Evolutionary conservation across 2,888 invertebrate genomes (phyloP).

Genomic region (Anticlea derivata): DNA sequence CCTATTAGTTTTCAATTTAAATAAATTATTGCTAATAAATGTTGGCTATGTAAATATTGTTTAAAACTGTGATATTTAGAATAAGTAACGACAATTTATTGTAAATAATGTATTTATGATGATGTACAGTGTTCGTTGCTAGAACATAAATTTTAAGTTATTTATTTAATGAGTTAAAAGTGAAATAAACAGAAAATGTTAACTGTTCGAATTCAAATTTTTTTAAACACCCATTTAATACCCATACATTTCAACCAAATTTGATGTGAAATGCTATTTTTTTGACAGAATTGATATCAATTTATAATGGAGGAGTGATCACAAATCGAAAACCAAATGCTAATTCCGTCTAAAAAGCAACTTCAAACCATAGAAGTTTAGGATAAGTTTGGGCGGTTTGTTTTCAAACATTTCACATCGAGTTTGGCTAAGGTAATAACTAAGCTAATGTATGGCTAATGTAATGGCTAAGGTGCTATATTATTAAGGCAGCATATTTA

Average conservation of each 20-base stretch:
- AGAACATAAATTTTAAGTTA: slow-evolving; percentile 34
- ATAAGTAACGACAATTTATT: slow-evolving; percentile 42
- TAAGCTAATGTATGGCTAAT: too few relatives aligned
- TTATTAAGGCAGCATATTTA: too few relatives aligned
- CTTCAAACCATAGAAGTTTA: too few relatives aligned
- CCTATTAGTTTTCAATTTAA: slow-evolving; percentile 12
- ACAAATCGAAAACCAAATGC: too few relatives aligned
- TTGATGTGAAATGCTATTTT: too few relatives aligned
- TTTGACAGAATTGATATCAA: too few relatives aligned
- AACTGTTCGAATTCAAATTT: slow-evolving; percentile 45
- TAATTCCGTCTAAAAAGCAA: too few relatives aligned
- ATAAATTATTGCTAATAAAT: slow-evolving; percentile 19
- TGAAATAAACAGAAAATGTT: slow-evolving; percentile 61
- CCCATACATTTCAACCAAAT: background rate
- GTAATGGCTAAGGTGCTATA: too few relatives aligned
- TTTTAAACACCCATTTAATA: slow-evolving; percentile 3
- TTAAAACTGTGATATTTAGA: slow-evolving; percentile 68
- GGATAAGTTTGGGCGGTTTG: too few relatives aligned
- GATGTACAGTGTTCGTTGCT: slow-evolving; percentile 21
- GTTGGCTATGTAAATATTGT: slow-evolving; percentile 44
- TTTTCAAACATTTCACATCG: too few relatives aligned
- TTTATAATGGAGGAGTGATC: too few relatives aligned
- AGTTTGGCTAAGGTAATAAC: too few relatives aligned
- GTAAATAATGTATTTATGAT: slow-evolving; percentile 37
- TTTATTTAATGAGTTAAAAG: slow-evolving; percentile 56